Base-by-base conservation (phyloP, 2,888 invertebrate species). In the Drosophila hawaiiensis region DNA sequence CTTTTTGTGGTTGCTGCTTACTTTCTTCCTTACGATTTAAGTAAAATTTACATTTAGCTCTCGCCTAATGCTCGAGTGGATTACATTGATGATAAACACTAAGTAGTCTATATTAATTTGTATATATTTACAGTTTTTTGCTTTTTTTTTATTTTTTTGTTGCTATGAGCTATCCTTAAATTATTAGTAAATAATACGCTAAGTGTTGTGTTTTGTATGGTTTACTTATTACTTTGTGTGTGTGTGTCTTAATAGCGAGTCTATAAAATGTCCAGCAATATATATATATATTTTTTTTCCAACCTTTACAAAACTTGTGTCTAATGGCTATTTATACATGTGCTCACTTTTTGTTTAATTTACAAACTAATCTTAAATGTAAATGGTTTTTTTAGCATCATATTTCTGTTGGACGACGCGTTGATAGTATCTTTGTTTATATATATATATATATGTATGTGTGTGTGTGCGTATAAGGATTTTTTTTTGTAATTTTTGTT, bases 241-340 rank as follows among this genome's bases (percentile, higher is more conserved):
- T 29, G 29, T 67, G 35, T 68, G n/a, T 75, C 78, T 83, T 89
- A 89, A 53, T 58, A 63, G 69, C 74, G 68, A 81, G 60, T 87
- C 80, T 78, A 72, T 85, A 58, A 82, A 82, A 83, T 88, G 82
- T 85, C 89, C 86, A 81, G 89, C 86, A 81, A 83, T 85, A 77
- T 52, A 37, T 52, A 14, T 12, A 22, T 43, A 33, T 31, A 33
- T 50, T 4, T 68, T 19, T 50, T 59, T 60, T 79, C 58, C 58
- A 62, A 83, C 76, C 74, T 85, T 84, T 88, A 84, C 84, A 83
- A 64, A 65, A 59, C 52, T 52, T 68, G 61, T 60, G 14, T 54
- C 65, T 83, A 80, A 67, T n/a, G 73, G 43, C 80, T 86, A 84
- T 76, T 89, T 86, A 76, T 89, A 86, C 85, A 86, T 41, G 75